Evolutionary conservation across 2,113 vertebrate genomes (phyloP).

Genomic region (Platysternon megacephalum): DNA sequence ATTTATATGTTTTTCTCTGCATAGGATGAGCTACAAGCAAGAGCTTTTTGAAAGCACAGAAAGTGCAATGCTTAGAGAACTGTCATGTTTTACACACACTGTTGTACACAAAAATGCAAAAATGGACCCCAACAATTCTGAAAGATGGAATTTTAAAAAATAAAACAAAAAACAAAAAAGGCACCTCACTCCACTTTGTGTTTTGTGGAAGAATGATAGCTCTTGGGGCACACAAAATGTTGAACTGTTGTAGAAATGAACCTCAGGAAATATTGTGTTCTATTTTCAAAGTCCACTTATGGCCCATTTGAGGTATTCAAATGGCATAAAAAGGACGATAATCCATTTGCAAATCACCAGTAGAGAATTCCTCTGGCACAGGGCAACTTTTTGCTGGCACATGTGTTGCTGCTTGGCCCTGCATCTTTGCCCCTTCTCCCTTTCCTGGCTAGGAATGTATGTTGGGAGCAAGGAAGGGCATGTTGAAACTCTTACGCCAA

Average conservation of each 20-base stretch:
- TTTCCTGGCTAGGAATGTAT: not conserved
- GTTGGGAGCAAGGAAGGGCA: not conserved
- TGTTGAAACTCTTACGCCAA: not conserved
- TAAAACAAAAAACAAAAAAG: not conserved
- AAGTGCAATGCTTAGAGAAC: not conserved
- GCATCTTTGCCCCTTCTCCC: not conserved
- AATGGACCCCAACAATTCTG: not conserved
- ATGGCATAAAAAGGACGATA: constrained; percentile 28
- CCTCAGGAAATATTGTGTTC: constrained; percentile 28
- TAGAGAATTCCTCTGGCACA: not conserved
- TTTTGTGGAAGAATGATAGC: not conserved
- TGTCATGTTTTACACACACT: not conserved
- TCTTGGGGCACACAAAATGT: not conserved
- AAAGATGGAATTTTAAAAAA: not conserved
- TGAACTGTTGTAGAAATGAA: constrained; percentile 1
- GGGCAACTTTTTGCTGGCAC: not conserved
- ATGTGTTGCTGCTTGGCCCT: not conserved
- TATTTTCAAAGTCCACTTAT: constrained; percentile 17
- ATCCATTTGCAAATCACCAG: constrained; percentile 15
- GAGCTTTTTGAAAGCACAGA: not conserved
- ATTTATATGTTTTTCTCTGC: not conserved
- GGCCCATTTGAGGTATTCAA: constrained; percentile 42
- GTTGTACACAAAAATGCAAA: not conserved
- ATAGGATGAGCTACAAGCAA: not conserved
- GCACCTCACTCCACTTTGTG: not conserved